Base-by-base conservation (phyloP, 2,113 vertebrate species). In the Peromyscus californicus region DNA sequence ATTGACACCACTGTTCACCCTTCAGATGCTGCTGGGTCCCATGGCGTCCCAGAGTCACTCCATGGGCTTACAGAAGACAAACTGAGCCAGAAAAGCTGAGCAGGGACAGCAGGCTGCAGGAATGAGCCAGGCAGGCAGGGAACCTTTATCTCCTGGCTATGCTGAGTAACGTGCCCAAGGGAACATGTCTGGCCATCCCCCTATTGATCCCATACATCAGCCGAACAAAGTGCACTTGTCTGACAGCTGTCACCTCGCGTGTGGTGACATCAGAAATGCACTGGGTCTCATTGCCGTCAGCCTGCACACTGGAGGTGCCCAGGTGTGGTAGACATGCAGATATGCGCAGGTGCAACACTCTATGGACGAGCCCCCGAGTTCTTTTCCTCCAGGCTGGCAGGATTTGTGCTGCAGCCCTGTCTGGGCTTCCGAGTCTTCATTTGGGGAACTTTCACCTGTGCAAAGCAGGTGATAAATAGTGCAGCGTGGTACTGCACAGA, bases 391-490 rank as follows among this genome's bases (percentile, higher is more conserved):
- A 91, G 61, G 70, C 88, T 78, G 1, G 7, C 70, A 80, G 91
- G 84, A 95, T 59, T 51, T 85, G 61, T 13, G 54, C 54, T 84
- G 79, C 9, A 0, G 21, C n/a, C 65, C 45, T 31, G 24, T 95
- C 97, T 96, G 86, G 96, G 98, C 98, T 90, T 74, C 65, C 6
- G 39, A 16, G n/a, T 7, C 22, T 89, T 72, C 91, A 19, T 96
- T 93, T 72, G 86, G 92, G 88, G 93, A 91, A 91, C 65, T 76
- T 97, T 90, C 92, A 88, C 59, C 8, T 70, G 93, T 88, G 82
- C 96, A 94, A 94, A 97, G 94, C 80, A 88, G 95, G 95, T 97
- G 79, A 97, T 96, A 79, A 97, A 98, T 94, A 69, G 88, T 61
- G 74, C 13, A 69, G 45, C 57, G 67, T 95, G 96, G 93, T 72